Evolutionary conservation across 2,113 vertebrate species (phyloP), one percentile per base, ranked within the genome.

Genomic region (Crotalus horridus): DNA sequence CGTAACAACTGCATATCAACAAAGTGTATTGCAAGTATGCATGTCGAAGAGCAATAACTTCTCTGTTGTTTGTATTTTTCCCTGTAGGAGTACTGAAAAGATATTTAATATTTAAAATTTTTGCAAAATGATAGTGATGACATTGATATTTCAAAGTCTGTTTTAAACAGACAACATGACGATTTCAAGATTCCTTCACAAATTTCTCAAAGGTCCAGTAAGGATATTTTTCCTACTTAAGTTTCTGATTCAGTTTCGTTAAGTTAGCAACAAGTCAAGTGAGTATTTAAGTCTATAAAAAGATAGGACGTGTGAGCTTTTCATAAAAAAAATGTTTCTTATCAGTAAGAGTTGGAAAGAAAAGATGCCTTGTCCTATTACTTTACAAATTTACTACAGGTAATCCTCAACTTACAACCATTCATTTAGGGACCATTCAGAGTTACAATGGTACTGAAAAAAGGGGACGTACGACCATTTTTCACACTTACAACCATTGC

Each of bases 251-350:
- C 20, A 85, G 11, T 93, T 90, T 90, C 88, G 55, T 90, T 85
- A 56, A 86, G 55, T 55, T 86, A 90, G 69, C 29, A 89, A 85
- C 58, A 89, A 90, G 64, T 85, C 55, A 86, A 90, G 88, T 93
- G 43, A 85, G 92, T 53, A 55, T 74, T 90, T 89, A 90, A 90
- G 92, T 43, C 55, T 86, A n/a, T 85, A 61, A 90, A 89, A 90
- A 93, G 53, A 90, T 93, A 85, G 12, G 12, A 86, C 69, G 61
- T 93, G 13, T 86, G 88, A 93, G 88, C 43, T 86, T 86, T 59
- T 86, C 74, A 89, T 86, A 15, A 29, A 89, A 61, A 61, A 74
- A 55, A 9, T n/a, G 85, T 61, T 90, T 93, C 61, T 61, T 74
- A 93, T 53, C 61, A 92, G 13, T 81, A 74, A 92, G 21, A 20